Evolutionary conservation across 92 coral and sea anemone genomes (phyloP).

Genomic region (Heteractis magnifica): DNA sequence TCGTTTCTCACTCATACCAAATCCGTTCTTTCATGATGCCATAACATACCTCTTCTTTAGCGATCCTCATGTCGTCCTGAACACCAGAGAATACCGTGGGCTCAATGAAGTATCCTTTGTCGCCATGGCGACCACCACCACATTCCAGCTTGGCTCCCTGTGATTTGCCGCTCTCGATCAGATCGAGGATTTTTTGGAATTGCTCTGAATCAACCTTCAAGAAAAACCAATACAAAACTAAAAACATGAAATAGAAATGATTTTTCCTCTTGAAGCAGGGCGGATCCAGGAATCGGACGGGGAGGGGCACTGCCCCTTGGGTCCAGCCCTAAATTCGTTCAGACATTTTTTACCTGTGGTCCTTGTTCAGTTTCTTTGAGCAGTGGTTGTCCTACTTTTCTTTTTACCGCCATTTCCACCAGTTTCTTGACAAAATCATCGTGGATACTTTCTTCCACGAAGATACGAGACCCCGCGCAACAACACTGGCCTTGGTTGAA

Average conservation of each 20-base stretch:
- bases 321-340: not conserved
- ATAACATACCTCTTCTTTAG: slow-evolving; percentile 81
- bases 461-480: slow-evolving; percentile 82
- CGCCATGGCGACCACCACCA: slow-evolving; percentile 87
- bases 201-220: slow-evolving; percentile 81
- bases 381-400: slow-evolving; percentile 85
- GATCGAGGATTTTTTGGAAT: slow-evolving; percentile 64
- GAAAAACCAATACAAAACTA: no score
- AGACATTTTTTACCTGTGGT: slow-evolving; percentile 68
- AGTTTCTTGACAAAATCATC: slow-evolving; percentile 86
- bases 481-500: slow-evolving; percentile 96
- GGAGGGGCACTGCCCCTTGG: not conserved
- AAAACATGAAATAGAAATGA: no score
- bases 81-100: slow-evolving; percentile 94
- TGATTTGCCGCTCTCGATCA: slow-evolving; percentile 88
- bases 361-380: slow-evolving; percentile 74
- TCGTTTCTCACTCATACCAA: no score
- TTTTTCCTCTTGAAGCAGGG: no score
- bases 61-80: slow-evolving; percentile 89
- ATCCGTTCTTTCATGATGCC: not conserved
- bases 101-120: slow-evolving; percentile 88
- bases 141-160: slow-evolving; percentile 93
- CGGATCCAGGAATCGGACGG: no score
- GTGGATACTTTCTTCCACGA: slow-evolving; percentile 85
- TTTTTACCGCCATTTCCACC: slow-evolving; percentile 71